phyloP scores from a whole-genome alignment of 2,113 vertebrate species.

The Strix uralensis region DNA sequence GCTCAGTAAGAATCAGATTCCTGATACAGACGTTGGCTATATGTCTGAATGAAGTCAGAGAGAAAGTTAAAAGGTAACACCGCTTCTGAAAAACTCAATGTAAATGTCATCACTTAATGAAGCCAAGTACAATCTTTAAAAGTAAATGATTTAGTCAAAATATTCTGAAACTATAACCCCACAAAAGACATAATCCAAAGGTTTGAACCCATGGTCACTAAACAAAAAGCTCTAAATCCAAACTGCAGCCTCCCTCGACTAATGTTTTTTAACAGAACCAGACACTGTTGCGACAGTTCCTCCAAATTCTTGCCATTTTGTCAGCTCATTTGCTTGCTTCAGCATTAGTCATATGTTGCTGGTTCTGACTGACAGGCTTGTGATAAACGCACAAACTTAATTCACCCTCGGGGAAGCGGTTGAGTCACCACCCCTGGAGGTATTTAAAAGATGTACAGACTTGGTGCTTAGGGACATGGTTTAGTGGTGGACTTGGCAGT shows the following conservation, averaged over 20 bases:
- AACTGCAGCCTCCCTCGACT: neutral
- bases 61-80: neutral
- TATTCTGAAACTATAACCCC: neutral
- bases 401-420: neutral
- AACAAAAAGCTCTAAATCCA: neutral
- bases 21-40: neutral
- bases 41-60: neutral
- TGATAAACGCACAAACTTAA: slow-evolving; percentile 5
- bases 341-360: neutral
- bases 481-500: neutral
- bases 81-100: neutral
- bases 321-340: neutral
- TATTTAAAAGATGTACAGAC: neutral
- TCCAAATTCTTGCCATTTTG: neutral
- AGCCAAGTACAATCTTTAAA: neutral
- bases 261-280: neutral
- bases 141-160: neutral
- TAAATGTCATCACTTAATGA: neutral
- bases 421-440: neutral
- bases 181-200: neutral
- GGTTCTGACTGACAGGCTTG: neutral
- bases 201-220: neutral
- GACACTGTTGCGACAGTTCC: neutral
- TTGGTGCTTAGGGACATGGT: neutral
- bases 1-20: neutral